Evolutionary conservation across 2,797 vertebrate genomes (phyloP).

Genomic region (Lerista edwardsae): DNA sequence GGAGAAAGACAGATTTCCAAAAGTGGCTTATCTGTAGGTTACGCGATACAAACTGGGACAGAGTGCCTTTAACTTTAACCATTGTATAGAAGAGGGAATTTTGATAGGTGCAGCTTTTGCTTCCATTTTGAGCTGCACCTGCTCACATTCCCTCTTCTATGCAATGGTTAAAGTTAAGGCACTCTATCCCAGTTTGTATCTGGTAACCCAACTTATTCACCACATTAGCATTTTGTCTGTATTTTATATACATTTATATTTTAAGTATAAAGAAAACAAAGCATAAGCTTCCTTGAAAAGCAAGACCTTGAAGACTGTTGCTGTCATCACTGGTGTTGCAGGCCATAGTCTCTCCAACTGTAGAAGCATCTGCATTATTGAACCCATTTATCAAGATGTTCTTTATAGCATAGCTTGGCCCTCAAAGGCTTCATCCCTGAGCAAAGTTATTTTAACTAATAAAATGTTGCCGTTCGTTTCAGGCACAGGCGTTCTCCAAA

Average conservation of each 20-base stretch:
- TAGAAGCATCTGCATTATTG: conserved; percentile 42
- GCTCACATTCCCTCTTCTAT: too few species aligned
- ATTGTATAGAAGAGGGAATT: too few species aligned
- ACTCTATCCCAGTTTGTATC: too few species aligned
- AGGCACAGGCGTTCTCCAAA: neutral
- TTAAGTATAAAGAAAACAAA: neutral
- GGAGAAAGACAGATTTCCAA: accelerated
- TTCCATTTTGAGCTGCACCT: too few species aligned
- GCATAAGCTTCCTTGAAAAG: conserved; percentile 5
- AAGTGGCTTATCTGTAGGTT: neutral
- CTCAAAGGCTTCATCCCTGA: conserved; percentile 38
- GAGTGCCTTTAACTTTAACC: too few species aligned
- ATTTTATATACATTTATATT: too few species aligned
- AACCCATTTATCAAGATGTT: conserved; percentile 42
- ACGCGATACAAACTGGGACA: too few species aligned
- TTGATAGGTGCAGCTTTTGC: too few species aligned
- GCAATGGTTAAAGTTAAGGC: too few species aligned
- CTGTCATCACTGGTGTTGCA: conserved; percentile 8
- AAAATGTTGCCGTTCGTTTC: conserved; percentile 21
- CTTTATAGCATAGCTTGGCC: conserved; percentile 12
- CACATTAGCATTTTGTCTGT: neutral
- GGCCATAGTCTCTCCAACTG: neutral
- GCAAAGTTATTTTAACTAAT: conserved; percentile 52
- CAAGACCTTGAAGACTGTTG: neutral
- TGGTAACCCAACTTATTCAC: too few species aligned